These are phyloP conservation scores for Euclidia mi DNA, from an alignment of 2,888 invertebrate species.

Conservation along the genomic window DNA sequence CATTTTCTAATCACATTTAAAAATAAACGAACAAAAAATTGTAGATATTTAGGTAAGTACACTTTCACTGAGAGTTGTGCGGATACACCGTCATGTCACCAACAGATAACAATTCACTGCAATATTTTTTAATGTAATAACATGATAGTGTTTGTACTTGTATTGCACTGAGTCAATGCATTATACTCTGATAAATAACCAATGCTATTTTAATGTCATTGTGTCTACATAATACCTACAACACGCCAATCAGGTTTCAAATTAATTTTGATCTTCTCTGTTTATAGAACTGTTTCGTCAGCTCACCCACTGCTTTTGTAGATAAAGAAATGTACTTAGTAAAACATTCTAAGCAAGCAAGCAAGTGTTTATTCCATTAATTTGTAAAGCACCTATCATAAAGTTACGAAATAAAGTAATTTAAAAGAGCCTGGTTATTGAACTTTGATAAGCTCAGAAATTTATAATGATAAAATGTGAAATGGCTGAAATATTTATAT, in stretches of 20 bases:
- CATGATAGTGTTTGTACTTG: conserved; percentile 32
- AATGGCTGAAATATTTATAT: neutral
- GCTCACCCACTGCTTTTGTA: too few species aligned
- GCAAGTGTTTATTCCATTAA: too few species aligned
- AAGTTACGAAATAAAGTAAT: too few species aligned
- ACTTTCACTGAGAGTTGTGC: conserved; percentile 49
- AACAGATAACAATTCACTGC: conserved; percentile 63
- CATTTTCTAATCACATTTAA: conserved; percentile 59
- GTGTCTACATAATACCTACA: conserved; percentile 4
- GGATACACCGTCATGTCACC: conserved; percentile 53
- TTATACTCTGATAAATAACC: conserved; percentile 47
- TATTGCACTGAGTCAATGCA: conserved; percentile 41
- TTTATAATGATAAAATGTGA: conserved; percentile 29
- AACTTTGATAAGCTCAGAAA: conserved; percentile 54
- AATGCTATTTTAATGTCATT: conserved; percentile 48
- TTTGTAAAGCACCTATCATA: too few species aligned
- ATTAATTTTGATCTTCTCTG: neutral
- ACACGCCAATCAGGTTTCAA: neutral
- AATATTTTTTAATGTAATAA: conserved; percentile 52
- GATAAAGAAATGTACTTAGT: too few species aligned
- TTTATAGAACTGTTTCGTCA: too few species aligned
- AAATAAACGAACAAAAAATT: neutral
- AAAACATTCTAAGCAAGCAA: too few species aligned
- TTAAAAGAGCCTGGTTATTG: conserved; percentile 21
- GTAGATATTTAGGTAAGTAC: conserved; percentile 21